Percentiles rank a stretch among this genome's conserved stretches.
Conservation (phyloP, 2,797 vertebrate genomes). For the Arrhamphus sclerolepis region DNA sequence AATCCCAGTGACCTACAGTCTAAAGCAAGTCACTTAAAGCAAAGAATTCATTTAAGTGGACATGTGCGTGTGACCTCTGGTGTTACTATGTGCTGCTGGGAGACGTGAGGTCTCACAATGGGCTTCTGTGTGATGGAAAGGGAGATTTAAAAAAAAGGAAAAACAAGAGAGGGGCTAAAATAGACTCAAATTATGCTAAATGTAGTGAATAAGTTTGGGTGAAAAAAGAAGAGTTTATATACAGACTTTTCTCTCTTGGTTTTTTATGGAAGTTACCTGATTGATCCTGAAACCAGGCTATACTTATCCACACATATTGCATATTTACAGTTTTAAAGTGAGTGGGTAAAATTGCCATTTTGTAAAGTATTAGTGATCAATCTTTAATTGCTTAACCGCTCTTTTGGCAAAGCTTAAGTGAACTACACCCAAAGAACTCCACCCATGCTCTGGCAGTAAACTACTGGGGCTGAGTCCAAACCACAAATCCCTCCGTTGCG, state of each 20-base stretch:
- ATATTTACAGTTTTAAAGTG: conserved; percentile 16
- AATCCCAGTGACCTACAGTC: conserved; percentile 50
- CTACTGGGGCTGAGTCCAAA: conserved; percentile 49
- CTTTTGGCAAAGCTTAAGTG: conserved; percentile 66
- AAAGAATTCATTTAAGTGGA: not conserved
- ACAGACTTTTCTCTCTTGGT: not conserved
- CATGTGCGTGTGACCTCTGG: conserved; percentile 25
- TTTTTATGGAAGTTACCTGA: not conserved
- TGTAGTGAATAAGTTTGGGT: not conserved
- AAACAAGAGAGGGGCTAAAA: conserved; percentile 21
- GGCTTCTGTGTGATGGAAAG: conserved; percentile 57
- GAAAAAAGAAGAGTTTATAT: conserved; percentile 1
- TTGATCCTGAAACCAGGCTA: conserved; percentile 9
- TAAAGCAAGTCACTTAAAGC: conserved; percentile 14
- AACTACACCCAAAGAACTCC: conserved; percentile 59
- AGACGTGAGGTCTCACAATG: conserved; percentile 64
- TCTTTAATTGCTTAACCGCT: conserved; percentile 56
- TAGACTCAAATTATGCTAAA: conserved; percentile 27
- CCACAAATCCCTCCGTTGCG: conserved; percentile 55
- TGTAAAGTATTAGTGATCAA: conserved; percentile 43
- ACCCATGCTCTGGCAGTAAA: conserved; percentile 51
- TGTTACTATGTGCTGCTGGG: conserved; percentile 21
- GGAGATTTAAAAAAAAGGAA: conserved; percentile 31
- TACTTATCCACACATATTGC: conserved; percentile 6
- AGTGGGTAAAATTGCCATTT: conserved; percentile 15